Base-by-base conservation (phyloP, 1,140 invertebrate genomes). In the Formica exsecta region DNA sequence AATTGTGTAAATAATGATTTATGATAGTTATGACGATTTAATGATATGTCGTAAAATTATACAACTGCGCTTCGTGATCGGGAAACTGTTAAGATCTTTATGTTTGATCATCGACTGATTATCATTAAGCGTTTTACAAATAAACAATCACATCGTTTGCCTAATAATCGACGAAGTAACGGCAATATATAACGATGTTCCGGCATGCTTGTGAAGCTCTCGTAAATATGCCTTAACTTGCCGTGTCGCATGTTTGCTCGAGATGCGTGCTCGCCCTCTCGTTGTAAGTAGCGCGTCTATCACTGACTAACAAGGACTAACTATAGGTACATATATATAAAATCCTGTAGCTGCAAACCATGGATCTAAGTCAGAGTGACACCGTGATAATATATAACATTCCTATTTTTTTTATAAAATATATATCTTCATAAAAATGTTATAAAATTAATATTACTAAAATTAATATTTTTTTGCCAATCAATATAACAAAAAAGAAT, bases 201-300 rank as follows among this genome's bases (percentile, higher is more conserved):
- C 71, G 70, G 86, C 89, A 90, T 90, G 88, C 64, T 74, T 74
- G 77, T 87, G 76, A 71, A 90, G 68, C 38, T 32, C 25, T 83
- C 22, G 65, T 85, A 87, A 88, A 86, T 89, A 85, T 91, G 86
- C 66, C 79, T 83, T 87, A 83, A 88, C 75, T 87, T 87, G 87
- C 80, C 85, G 86, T 92, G 84, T 92, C 88, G 93, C 93, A 93
- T 94, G 92, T 94, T 92, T 91, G 86, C 66, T 89, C 75, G 62
- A 88, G 61, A 76, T 75, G 90, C 83, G 92, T 93, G 91, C 92
- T 93, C 93, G 86, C 89, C 48, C 92, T 94, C 93, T 90, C 89
- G 91, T 94, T 94, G 94, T 95, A 94, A 95, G 94, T 93, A 89
- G 89, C 91, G 90, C 91, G 92, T 94, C 91, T 92, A 81, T 64